Evolutionary conservation across 92 coral and sea anemone genomes (phyloP).

Genomic region (Heliopora coerulea): DNA sequence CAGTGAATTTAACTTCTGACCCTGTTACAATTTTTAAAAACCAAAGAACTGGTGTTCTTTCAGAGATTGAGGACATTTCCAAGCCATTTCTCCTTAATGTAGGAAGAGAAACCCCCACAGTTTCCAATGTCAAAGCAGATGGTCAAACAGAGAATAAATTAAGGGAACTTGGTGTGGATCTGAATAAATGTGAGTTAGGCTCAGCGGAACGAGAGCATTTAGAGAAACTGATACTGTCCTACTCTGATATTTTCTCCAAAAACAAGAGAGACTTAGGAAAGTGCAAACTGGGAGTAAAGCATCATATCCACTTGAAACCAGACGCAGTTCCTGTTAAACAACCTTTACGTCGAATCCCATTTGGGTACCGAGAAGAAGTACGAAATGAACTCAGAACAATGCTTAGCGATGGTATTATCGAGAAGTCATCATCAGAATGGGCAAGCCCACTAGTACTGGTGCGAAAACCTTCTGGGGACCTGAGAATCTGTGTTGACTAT

Average conservation of each 20-base stretch:
- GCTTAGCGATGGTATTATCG: conserved; percentile 51
- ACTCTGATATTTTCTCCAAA: conserved; percentile 44
- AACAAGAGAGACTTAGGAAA: conserved; percentile 43
- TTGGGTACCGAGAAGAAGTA: conserved; percentile 48
- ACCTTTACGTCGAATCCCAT: conserved; percentile 35
- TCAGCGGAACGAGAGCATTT: conserved; percentile 16
- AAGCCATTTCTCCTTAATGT: conserved; percentile 35
- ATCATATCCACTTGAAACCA: conserved; percentile 45
- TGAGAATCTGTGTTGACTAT: conserved; percentile 54
- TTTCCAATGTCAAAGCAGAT: conserved; percentile 1
- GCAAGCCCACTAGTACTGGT: conserved; percentile 47
- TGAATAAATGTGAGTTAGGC: no score
- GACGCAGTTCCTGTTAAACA: conserved; percentile 39
- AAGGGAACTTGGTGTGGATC: conserved; percentile 38
- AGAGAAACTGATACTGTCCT: conserved; percentile 41
- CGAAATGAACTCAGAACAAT: conserved; percentile 44
- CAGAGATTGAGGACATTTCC: conserved; percentile 51
- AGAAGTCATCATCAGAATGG: conserved; percentile 51
- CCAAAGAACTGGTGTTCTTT: conserved; percentile 48
- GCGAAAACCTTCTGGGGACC: conserved; percentile 42
- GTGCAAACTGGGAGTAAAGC: conserved; percentile 46
- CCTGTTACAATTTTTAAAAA: conserved; percentile 49
- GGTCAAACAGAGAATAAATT: conserved; percentile 36
- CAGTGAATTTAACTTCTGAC: conserved; percentile 50
- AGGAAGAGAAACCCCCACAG: conserved; percentile 16